Evolutionary conservation across 2,888 invertebrate genomes (phyloP).

Genomic region (Pollenia amentaria): DNA sequence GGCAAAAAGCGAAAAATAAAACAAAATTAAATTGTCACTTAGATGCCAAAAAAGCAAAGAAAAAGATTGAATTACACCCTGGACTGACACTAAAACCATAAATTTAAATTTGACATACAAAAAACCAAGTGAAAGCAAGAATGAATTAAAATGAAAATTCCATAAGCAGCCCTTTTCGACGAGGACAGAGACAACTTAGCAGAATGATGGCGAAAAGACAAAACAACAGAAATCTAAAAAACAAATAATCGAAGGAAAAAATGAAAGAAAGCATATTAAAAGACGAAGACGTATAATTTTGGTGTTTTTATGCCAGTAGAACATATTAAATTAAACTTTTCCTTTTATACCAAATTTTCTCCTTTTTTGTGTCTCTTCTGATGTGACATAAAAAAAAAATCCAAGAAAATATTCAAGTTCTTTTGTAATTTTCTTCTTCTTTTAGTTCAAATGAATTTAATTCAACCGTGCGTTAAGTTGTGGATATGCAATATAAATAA

Average conservation of each 20-base stretch:
- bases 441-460: constrained; percentile 26
- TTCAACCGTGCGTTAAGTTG: constrained; percentile 43
- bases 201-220: not conserved
- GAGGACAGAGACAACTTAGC: not conserved
- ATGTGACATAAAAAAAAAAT: not conserved
- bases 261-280: constrained; percentile 1
- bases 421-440: not conserved
- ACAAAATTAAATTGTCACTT: constrained; percentile 41
- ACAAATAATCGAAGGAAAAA: not conserved
- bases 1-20: constrained; percentile 1
- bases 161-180: not conserved
- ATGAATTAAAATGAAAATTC: constrained; percentile 53
- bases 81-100: constrained; percentile 68
- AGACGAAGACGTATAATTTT: constrained; percentile 9
- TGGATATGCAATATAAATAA: constrained; percentile 9
- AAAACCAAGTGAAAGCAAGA: constrained; percentile 43
- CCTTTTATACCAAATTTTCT: constrained; percentile 22
- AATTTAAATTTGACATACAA: constrained; percentile 69
- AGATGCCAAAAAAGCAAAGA: constrained; percentile 27
- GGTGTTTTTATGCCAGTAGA: constrained; percentile 5
- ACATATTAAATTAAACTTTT: constrained; percentile 59
- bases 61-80: constrained; percentile 61
- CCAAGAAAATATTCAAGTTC: not conserved
- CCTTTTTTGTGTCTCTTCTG: not conserved
- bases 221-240: constrained; percentile 22